Evolutionary conservation across 2,888 invertebrate genomes (phyloP).

Genomic region (Drosophila stalkeri): DNA sequence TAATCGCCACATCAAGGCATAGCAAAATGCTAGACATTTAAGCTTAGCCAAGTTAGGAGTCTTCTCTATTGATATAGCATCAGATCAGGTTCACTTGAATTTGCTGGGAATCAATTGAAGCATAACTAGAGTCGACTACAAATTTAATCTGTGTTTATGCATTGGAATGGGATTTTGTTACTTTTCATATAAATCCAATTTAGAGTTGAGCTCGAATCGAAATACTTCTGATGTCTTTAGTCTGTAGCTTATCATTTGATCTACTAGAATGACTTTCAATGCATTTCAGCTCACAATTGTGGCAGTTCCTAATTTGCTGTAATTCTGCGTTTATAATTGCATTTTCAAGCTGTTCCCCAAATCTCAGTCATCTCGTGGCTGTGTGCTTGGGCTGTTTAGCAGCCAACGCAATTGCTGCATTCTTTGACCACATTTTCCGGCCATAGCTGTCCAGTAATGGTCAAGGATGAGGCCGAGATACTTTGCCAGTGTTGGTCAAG

Average conservation of each 20-base stretch:
- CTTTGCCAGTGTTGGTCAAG: neutral
- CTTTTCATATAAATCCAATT: neutral
- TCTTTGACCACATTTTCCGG: neutral
- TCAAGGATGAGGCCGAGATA: neutral
- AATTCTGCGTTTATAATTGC: too few relatives aligned
- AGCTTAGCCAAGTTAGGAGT: neutral
- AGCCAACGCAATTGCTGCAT: neutral
- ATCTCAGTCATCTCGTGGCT: too few relatives aligned
- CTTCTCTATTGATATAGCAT: neutral
- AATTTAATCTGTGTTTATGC: neutral
- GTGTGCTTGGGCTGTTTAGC: neutral
- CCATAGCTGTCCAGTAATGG: neutral
- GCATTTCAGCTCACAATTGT: too few relatives aligned
- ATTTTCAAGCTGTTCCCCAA: neutral
- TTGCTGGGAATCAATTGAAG: neutral
- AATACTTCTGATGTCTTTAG: too few relatives aligned
- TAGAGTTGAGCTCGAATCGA: neutral
- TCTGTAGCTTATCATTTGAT: too few relatives aligned
- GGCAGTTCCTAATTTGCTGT: too few relatives aligned
- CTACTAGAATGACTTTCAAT: too few relatives aligned
- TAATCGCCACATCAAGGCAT: slow-evolving; percentile 45
- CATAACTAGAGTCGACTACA: neutral
- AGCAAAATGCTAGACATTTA: slow-evolving; percentile 1
- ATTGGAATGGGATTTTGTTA: neutral
- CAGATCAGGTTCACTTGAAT: neutral